A percentile compares a stretch with the other conserved stretches of the same genome.
Evolutionary conservation across 2,797 vertebrate genomes (phyloP).

Genomic region (Enteromius thamalakanensis): DNA sequence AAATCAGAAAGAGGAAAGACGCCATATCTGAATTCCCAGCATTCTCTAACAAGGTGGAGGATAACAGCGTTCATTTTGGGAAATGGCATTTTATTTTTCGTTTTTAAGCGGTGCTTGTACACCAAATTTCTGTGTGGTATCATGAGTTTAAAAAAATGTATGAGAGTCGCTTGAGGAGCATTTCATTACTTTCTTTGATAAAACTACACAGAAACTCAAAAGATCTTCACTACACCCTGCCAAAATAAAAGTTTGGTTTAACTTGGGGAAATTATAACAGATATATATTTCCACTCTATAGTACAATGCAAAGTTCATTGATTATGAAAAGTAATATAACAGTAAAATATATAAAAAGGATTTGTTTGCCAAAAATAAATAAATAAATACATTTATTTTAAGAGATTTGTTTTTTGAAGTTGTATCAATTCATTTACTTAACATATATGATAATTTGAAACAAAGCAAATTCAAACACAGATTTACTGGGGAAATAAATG

Average conservation of each 20-base stretch:
- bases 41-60: conserved; percentile 32
- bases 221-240: background rate
- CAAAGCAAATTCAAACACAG: background rate
- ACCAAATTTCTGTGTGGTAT: background rate
- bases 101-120: background rate
- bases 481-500: background rate
- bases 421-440: background rate
- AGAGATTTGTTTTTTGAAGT: too few relatives aligned
- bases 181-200: background rate
- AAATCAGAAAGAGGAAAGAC: background rate
- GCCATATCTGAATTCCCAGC: conserved; percentile 36
- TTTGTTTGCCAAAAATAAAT: background rate
- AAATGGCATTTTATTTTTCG: background rate
- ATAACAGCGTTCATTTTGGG: conserved; percentile 20
- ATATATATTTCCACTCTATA: background rate
- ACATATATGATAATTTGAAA: background rate
- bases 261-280: background rate
- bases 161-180: background rate
- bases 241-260: background rate
- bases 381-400: too few relatives aligned
- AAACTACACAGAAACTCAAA: background rate
- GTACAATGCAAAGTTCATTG: too few relatives aligned
- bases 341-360: too few relatives aligned
- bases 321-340: background rate
- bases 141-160: background rate